A percentile compares a stretch with the other conserved stretches of the same genome.
These are phyloP conservation scores for Charina bottae DNA, from an alignment of 2,113 vertebrate species.

Conservation along the genomic window DNA sequence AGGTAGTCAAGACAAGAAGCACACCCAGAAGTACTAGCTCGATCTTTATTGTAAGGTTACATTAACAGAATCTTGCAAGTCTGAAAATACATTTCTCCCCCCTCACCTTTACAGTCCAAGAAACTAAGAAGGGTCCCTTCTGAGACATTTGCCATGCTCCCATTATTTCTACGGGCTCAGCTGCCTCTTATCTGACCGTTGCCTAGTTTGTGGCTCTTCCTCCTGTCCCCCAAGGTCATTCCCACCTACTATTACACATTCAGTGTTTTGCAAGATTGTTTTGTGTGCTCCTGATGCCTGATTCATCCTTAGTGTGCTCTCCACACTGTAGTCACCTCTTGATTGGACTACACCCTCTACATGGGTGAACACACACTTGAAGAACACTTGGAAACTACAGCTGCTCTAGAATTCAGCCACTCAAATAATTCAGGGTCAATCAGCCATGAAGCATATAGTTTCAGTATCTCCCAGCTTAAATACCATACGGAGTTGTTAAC, in stretches of 20 bases:
- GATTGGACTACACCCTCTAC: background rate
- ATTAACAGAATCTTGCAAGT: background rate
- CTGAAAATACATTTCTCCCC: background rate
- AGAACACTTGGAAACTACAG: background rate
- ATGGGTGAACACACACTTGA: background rate
- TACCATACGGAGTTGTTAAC: background rate
- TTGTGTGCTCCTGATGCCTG: background rate
- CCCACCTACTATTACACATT: background rate
- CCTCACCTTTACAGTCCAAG: background rate
- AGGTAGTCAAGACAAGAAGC: background rate
- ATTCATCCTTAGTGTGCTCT: background rate
- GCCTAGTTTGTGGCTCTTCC: background rate
- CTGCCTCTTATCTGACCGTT: background rate
- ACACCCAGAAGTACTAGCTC: background rate
- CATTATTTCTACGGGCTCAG: background rate
- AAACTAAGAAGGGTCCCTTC: background rate
- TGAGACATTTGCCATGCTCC: background rate
- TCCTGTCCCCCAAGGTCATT: background rate
- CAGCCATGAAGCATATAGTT: background rate
- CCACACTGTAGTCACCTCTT: background rate
- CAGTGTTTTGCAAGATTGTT: background rate
- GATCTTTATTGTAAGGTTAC: background rate
- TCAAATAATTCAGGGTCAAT: background rate
- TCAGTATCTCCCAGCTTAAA: background rate
- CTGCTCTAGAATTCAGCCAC: background rate